phyloP scores from a whole-genome alignment of 2,888 invertebrate species.

The Bugula neritina region DNA sequence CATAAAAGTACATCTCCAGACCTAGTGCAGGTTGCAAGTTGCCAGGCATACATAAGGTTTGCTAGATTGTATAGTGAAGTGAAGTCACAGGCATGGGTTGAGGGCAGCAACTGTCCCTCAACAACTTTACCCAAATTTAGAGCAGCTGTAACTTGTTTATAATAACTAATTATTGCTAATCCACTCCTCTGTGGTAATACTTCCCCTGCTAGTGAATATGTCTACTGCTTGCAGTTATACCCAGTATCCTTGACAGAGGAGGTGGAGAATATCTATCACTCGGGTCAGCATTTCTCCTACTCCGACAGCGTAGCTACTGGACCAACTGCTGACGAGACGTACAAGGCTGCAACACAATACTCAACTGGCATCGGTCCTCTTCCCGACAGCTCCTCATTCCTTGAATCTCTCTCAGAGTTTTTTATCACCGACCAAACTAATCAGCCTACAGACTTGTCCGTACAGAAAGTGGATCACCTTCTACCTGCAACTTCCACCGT shows the following conservation, averaged over 20 bases:
- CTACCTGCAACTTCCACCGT: neutral
- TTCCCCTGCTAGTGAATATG: no score
- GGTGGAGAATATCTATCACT: constrained; percentile 22
- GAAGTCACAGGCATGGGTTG: no score
- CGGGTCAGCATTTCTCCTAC: constrained; percentile 1
- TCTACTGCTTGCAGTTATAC: constrained; percentile 17
- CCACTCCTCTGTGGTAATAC: no score
- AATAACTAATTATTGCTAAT: no score
- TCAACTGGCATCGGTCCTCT: neutral
- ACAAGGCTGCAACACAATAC: neutral
- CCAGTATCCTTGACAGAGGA: constrained; percentile 20
- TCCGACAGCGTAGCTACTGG: neutral
- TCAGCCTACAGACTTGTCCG: neutral
- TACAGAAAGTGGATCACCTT: neutral
- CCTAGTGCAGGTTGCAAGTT: no score
- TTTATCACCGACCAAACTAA: neutral
- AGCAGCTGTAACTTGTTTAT: no score
- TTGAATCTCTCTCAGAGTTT: constrained; percentile 18
- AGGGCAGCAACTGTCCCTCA: no score
- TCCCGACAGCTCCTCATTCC: neutral
- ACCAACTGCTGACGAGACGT: neutral
- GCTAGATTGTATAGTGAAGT: no score
- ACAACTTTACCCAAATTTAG: no score
- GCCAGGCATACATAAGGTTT: no score
- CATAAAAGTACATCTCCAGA: no score